Percentiles rank a stretch among this genome's conserved stretches.
Evolutionary conservation across 2,797 vertebrate species (phyloP).

Genomic region (Pogonophryne albipinna): DNA sequence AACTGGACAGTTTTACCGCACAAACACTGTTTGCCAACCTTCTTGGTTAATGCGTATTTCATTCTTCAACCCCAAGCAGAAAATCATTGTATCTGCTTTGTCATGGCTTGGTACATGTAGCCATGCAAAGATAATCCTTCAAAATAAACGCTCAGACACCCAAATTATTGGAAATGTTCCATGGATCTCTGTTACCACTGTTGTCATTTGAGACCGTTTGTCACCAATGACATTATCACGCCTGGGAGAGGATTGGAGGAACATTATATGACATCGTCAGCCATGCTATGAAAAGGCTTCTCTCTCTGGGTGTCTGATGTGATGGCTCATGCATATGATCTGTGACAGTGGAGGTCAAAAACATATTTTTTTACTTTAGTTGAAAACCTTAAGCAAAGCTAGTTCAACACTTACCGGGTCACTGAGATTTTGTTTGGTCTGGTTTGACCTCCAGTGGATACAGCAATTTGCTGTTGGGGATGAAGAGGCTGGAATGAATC

Average conservation of each 20-base stretch:
- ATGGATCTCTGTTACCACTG: conserved; percentile 28
- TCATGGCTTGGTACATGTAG: conserved; percentile 26
- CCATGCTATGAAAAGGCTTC: conserved; percentile 8
- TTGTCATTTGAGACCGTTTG: conserved; percentile 49
- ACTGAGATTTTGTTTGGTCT: neutral
- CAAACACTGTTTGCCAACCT: conserved; percentile 4
- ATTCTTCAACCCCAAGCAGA: conserved; percentile 30
- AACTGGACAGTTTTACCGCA: neutral
- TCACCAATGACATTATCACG: conserved; percentile 62
- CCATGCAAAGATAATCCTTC: conserved; percentile 44
- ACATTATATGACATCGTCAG: conserved; percentile 37
- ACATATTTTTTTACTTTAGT: conserved; percentile 14
- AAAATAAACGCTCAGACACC: conserved; percentile 25
- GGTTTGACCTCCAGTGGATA: neutral
- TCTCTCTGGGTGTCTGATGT: conserved; percentile 1
- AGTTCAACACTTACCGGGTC: neutral
- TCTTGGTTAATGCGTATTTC: conserved; percentile 32
- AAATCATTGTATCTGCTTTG: conserved; percentile 56
- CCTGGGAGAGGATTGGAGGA: conserved; percentile 23
- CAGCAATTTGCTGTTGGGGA: neutral
- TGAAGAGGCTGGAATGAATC: neutral
- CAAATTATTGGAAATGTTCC: conserved; percentile 37
- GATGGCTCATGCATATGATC: conserved; percentile 11
- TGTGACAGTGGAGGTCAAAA: conserved; percentile 28
- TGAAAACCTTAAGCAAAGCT: neutral